Base-by-base conservation (phyloP, 2,113 vertebrate species). In the Nesogale talazaci region DNA sequence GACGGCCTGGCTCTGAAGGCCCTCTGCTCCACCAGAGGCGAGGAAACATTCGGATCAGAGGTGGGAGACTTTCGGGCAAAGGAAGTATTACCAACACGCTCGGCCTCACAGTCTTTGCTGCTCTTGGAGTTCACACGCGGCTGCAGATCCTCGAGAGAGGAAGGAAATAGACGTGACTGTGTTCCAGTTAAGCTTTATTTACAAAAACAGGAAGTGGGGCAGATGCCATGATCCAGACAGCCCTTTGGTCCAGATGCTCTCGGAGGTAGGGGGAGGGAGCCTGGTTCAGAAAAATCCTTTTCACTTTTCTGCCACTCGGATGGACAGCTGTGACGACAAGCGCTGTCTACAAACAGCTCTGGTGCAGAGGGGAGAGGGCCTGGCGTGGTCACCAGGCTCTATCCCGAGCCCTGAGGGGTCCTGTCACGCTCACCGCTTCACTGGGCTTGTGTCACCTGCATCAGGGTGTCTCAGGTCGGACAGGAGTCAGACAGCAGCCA, bases 171-270 rank as follows among this genome's bases (percentile, higher is more conserved):
- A 34, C 67, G 2, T 78, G 63, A 31, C 46, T 85, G 31, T 80
- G 36, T 56, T 56, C 61, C 69, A 94, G 12, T 74, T 70, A 75
- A 74, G 87, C 6, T 83, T 57, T 65, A 61, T 88, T 88, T 59
- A 78, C 5, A 83, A 67, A 92, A 84, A 59, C 17, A 90, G 46
- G 31, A 86, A 25, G n/a, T 40, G 8, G 46, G 67, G 56, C 74
- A 72, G 29, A 76, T 23, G 40, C 82, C 23, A 7, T 8, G n/a
- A 27, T 46, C 17, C 22, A 92, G 76, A 56, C 22, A 92, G 76
- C 42, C 17, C 75, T 27, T 31, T 40, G 38, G n/a, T 29, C 38
- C 38, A 38, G 61, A 42, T 65, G 63, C 27, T 46, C 27, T 59
- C 14, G 19, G 34, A 42, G 52, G 40, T 2, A 40, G 25, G 42